Conservation (phyloP, 92 coral and sea anemone species). For the Porites rus region DNA sequence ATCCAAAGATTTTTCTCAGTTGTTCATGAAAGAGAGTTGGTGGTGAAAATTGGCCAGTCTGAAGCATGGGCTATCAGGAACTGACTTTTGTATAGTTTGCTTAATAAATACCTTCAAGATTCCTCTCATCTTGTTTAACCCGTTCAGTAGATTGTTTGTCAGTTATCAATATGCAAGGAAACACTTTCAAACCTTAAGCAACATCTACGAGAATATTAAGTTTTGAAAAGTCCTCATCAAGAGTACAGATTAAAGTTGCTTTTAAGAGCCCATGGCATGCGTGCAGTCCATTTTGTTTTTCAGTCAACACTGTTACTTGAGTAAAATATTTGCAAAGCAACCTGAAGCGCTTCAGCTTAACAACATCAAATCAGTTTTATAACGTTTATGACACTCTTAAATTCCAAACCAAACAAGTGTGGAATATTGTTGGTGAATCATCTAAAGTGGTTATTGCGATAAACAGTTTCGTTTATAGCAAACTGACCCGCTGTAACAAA, state of each 20-base stretch:
- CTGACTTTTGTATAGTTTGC: too few relatives aligned
- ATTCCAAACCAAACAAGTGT: neutral
- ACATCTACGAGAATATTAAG: too few relatives aligned
- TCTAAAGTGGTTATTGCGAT: too few relatives aligned
- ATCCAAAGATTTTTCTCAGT: neutral
- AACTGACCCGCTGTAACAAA: neutral
- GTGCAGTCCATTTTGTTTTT: neutral
- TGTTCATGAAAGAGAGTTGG: neutral
- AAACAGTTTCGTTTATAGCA: neutral
- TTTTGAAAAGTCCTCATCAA: too few relatives aligned
- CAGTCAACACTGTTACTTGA: too few relatives aligned
- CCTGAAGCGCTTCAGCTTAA: neutral
- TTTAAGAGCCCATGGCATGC: too few relatives aligned
- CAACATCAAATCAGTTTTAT: too few relatives aligned
- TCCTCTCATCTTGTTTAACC: neutral
- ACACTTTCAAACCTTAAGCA: neutral
- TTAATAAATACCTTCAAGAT: slow-evolving; percentile 20
- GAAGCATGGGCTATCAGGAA: too few relatives aligned
- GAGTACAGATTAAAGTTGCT: too few relatives aligned
- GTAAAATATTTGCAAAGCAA: neutral
- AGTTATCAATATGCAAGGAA: neutral
- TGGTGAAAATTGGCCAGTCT: too few relatives aligned
- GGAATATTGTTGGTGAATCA: too few relatives aligned
- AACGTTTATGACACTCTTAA: neutral
- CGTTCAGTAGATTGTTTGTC: neutral